phyloP scores from a whole-genome alignment of 2,113 vertebrate species.

The Colistium nudipinnis region DNA sequence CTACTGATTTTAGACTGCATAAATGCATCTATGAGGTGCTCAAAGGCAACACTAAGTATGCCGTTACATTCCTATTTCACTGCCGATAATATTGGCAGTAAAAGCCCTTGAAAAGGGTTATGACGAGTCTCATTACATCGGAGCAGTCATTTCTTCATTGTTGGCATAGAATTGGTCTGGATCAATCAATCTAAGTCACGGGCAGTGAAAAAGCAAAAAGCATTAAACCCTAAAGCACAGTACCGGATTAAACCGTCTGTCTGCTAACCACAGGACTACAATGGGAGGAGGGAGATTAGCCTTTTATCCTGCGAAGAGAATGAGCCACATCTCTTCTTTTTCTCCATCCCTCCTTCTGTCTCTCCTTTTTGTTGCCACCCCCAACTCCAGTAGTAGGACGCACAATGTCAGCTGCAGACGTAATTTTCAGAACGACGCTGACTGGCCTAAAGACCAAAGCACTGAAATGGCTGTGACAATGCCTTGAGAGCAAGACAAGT shows the following conservation, averaged over 20 bases:
- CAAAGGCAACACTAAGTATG: not conserved
- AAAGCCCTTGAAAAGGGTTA: slow-evolving; percentile 22
- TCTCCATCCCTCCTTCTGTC: slow-evolving; percentile 8
- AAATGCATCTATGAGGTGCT: slow-evolving; percentile 1
- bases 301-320: slow-evolving; percentile 54
- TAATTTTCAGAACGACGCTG: slow-evolving; percentile 36
- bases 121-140: slow-evolving; percentile 18
- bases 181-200: slow-evolving; percentile 40
- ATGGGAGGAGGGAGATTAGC: slow-evolving; percentile 59
- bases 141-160: slow-evolving; percentile 26
- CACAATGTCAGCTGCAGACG: slow-evolving; percentile 35
- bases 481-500: slow-evolving; percentile 55
- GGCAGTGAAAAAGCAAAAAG: slow-evolving; percentile 6
- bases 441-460: slow-evolving; percentile 42
- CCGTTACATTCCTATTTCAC: slow-evolving; percentile 3
- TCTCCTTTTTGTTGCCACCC: not conserved
- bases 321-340: slow-evolving; percentile 34
- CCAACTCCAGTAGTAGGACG: slow-evolving; percentile 15
- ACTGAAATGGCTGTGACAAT: slow-evolving; percentile 58
- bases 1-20: not conserved
- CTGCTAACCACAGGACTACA: slow-evolving; percentile 27
- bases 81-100: not conserved
- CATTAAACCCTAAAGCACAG: slow-evolving; percentile 11
- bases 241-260: slow-evolving; percentile 50
- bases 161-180: slow-evolving; percentile 14